phyloP scores from a whole-genome alignment of 1,140 invertebrate species.

The Drosophila bifasciata region DNA sequence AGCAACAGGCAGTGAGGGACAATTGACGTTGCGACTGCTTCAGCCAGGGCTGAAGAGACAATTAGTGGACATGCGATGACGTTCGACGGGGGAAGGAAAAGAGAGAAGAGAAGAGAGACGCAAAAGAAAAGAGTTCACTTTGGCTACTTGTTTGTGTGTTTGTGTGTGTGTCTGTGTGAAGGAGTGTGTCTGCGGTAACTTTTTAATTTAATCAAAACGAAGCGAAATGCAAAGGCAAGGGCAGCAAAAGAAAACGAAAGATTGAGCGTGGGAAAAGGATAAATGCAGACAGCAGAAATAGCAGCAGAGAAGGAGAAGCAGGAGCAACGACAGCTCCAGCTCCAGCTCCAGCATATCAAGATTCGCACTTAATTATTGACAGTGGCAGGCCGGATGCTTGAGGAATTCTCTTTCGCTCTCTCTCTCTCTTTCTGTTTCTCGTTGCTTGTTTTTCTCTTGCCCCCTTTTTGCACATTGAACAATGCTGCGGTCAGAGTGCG shows the following conservation, averaged over 20 bases:
- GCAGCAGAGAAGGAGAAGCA: not conserved
- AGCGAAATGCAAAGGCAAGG: conserved; percentile 32
- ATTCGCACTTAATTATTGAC: conserved; percentile 67
- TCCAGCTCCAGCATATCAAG: conserved; percentile 44
- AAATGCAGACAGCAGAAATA: conserved; percentile 21
- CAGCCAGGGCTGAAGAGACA: conserved; percentile 38
- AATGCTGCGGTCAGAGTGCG: conserved; percentile 1
- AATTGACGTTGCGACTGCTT: conserved; percentile 20
- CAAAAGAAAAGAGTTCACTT: conserved; percentile 17
- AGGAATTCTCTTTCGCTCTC: conserved; percentile 19
- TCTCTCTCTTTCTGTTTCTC: not conserved
- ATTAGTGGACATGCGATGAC: conserved; percentile 31
- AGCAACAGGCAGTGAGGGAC: conserved; percentile 33
- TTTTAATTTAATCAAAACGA: conserved; percentile 66
- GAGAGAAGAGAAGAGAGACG: not conserved
- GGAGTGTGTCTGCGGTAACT: conserved; percentile 42
- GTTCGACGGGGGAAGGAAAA: not conserved
- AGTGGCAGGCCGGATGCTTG: conserved; percentile 54
- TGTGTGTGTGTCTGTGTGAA: conserved; percentile 9
- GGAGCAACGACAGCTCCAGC: not conserved
- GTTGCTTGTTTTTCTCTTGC: not conserved
- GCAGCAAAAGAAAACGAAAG: conserved; percentile 7
- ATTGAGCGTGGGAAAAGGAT: conserved; percentile 11
- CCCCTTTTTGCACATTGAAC: conserved; percentile 4
- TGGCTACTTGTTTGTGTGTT: conserved; percentile 18